Base-by-base conservation (phyloP, 2,888 invertebrate genomes). In the Empis livida region DNA sequence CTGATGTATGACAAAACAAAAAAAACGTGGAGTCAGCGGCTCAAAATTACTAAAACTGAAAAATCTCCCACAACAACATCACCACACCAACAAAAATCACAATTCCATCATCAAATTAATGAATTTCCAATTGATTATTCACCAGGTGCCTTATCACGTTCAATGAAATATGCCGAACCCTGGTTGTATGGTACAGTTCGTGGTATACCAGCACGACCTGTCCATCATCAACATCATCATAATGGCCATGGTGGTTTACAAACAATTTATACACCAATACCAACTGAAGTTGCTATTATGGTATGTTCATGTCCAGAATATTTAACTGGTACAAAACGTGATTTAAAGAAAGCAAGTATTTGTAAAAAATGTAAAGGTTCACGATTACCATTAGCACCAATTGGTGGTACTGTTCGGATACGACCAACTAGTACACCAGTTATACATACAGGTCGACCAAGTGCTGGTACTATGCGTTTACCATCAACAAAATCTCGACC, bases 291-390 rank as follows among this genome's bases (percentile, higher is more conserved):
- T 42, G 79, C 84, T 50, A 79, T 86, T 54, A 81, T 84, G 57
- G 76, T 86, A 63, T 87, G 87, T 73, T 82, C 85, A 68, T 87
- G 87, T 67, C 76, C 82, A 54, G 86, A 87, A 71, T 86, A 86
- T 65, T 72, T 85, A 49, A 79, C 78, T 54, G 86, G 87, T 59
- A 86, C 86, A 49, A 80, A 81, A 67, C 76, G 79, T 65, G 77
- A 77, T 59, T 78, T 78, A 62, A 85, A 84, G 71, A 77, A 81
- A 65, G 83, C 85, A 60, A 77, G 78, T 64, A 78, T 82, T 59
- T 87, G 87, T 73, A 84, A 85, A 70, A 86, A 85, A 73, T 87
- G 87, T 71, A 85, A 84, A 62, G 86, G 86, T 59, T 83, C 84
- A 61, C 77, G 85, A 55, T 70, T 85, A 60, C 83, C 84, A 50